phyloP scores from a whole-genome alignment of 1,140 invertebrate species.

The Bombus sibiricus region DNA sequence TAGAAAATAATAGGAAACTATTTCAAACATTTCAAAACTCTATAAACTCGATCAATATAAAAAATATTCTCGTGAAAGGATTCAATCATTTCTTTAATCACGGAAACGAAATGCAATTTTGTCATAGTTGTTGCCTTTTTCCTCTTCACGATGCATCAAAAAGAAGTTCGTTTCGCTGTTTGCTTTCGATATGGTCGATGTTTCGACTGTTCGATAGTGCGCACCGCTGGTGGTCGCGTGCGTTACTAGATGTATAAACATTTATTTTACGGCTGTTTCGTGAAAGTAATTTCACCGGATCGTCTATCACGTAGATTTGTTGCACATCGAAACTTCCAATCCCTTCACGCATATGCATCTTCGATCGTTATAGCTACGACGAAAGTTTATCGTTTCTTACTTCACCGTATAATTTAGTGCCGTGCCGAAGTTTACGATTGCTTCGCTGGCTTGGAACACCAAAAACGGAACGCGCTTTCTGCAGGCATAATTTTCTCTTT shows the following conservation, averaged over 20 bases:
- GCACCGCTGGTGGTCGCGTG: background rate
- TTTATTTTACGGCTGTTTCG: constrained; percentile 1
- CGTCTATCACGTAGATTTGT: constrained; percentile 28
- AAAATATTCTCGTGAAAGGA: background rate
- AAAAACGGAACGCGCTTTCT: constrained; percentile 32
- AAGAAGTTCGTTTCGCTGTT: background rate
- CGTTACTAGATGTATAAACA: background rate
- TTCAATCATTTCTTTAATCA: background rate
- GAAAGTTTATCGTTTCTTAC: constrained; percentile 47
- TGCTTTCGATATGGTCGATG: background rate
- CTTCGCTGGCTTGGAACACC: constrained; percentile 20
- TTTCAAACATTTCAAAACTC: background rate
- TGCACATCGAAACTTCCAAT: constrained; percentile 38
- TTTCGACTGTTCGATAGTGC: background rate
- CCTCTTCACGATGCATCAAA: background rate
- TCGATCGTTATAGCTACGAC: constrained; percentile 27
- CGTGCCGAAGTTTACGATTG: constrained; percentile 42
- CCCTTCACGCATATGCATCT: constrained; percentile 34
- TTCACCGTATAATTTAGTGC: constrained; percentile 49
- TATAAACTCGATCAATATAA: background rate
- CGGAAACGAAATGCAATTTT: background rate
- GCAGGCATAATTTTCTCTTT: constrained; percentile 23
- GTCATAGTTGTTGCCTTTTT: background rate
- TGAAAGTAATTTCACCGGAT: constrained; percentile 47
- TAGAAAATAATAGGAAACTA: background rate